Percentiles rank a stretch among this genome's conserved stretches.
These are phyloP conservation scores for Corythucha ciliata DNA, from an alignment of 2,888 invertebrate genomes.

Conservation along the genomic window DNA sequence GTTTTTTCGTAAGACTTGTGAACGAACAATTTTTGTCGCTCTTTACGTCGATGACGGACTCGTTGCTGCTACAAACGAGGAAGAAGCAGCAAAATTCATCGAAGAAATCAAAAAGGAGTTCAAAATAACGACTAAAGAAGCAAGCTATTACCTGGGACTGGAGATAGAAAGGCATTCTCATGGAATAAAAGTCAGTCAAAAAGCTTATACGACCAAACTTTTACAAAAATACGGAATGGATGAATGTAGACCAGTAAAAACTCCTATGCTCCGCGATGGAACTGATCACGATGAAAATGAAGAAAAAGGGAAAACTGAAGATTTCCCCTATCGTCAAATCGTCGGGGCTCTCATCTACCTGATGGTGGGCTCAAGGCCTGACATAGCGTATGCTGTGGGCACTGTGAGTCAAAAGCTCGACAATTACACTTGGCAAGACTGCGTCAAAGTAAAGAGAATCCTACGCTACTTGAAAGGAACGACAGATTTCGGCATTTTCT, in stretches of 20 bases:
- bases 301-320: slow-evolving; percentile 15
- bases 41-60: slow-evolving; percentile 40
- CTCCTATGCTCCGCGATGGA: too few species aligned
- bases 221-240: slow-evolving; percentile 25
- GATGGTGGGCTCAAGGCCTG: slow-evolving; percentile 21
- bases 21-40: slow-evolving; percentile 32
- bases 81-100: slow-evolving; percentile 27
- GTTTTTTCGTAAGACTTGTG: slow-evolving; percentile 31
- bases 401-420: slow-evolving; percentile 20
- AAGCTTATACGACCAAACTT: slow-evolving; percentile 21
- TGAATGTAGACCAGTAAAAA: slow-evolving; percentile 14
- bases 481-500: slow-evolving; percentile 17
- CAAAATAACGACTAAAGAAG: slow-evolving; percentile 25
- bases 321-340: slow-evolving; percentile 19
- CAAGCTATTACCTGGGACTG: slow-evolving; percentile 32
- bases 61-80: slow-evolving; percentile 26
- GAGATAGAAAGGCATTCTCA: slow-evolving; percentile 28
- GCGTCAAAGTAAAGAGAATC: slow-evolving; percentile 23
- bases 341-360: slow-evolving; percentile 20
- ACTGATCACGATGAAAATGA: too few species aligned
- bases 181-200: slow-evolving; percentile 24
- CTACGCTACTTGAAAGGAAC: slow-evolving; percentile 27
- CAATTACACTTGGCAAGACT: slow-evolving; percentile 12
- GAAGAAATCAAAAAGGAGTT: slow-evolving; percentile 22
- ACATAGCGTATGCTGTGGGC: slow-evolving; percentile 28